A percentile compares a stretch with the other conserved stretches of the same genome.
phyloP scores from a whole-genome alignment of 2,888 invertebrate genomes.

The Abrostola triplasia region DNA sequence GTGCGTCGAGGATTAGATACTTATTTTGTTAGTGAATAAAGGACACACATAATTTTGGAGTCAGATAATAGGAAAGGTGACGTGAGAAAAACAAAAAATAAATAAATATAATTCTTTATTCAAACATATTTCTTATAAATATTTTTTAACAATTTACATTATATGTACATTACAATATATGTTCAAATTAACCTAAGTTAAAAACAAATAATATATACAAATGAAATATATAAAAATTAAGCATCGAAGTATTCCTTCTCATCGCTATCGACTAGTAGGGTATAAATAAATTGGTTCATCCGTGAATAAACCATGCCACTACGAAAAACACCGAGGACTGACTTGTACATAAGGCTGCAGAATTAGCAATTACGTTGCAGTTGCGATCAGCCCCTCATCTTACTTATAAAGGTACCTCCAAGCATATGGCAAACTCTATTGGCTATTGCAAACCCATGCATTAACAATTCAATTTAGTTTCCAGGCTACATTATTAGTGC shows the following conservation, averaged over 20 bases:
- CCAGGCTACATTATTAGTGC: constrained; percentile 5
- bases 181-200: too few relatives aligned
- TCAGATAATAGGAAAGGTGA: not conserved
- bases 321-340: too few relatives aligned
- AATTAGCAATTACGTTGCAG: too few relatives aligned
- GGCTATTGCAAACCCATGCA: not conserved
- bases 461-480: not conserved
- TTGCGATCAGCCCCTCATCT: not conserved
- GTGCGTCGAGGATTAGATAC: constrained; percentile 16
- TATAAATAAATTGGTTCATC: not conserved
- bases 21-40: constrained; percentile 1
- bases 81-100: not conserved
- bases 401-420: not conserved
- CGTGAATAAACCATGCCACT: not conserved
- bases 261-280: too few relatives aligned
- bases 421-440: not conserved
- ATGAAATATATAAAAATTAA: too few relatives aligned
- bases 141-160: too few relatives aligned
- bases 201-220: too few relatives aligned
- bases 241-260: too few relatives aligned
- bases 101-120: too few relatives aligned
- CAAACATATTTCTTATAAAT: too few relatives aligned
- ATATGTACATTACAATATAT: too few relatives aligned
- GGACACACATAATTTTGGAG: not conserved
- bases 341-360: too few relatives aligned